phyloP scores from a whole-genome alignment of 2,797 vertebrate genomes.

The Typhlichthys subterraneus region DNA sequence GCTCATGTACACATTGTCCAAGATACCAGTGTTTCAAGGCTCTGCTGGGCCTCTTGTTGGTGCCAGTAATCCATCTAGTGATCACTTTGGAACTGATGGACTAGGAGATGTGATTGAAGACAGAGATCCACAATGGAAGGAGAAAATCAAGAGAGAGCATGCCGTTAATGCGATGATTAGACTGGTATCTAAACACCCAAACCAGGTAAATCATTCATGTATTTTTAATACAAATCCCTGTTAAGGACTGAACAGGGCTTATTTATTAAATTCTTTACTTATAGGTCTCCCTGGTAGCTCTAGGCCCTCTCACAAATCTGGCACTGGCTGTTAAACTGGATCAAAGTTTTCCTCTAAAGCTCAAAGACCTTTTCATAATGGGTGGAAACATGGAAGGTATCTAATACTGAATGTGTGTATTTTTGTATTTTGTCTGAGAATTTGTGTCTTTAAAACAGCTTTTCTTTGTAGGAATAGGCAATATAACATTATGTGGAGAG shows the following conservation, averaged over 20 bases:
- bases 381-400: slow-evolving; percentile 84
- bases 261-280: neutral
- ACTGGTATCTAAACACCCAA: slow-evolving; percentile 70
- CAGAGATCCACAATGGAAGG: slow-evolving; percentile 65
- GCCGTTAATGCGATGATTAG: slow-evolving; percentile 73
- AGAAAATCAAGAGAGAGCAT: slow-evolving; percentile 73
- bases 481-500: slow-evolving; percentile 73
- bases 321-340: slow-evolving; percentile 77
- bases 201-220: slow-evolving; percentile 63
- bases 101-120: slow-evolving; percentile 75
- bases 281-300: slow-evolving; percentile 79
- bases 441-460: neutral
- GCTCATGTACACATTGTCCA: neutral
- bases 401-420: neutral
- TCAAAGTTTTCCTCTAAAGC: slow-evolving; percentile 73
- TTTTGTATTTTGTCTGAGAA: neutral
- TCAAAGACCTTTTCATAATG: slow-evolving; percentile 81
- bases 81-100: slow-evolving; percentile 80
- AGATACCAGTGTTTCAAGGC: slow-evolving; percentile 81
- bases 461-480: slow-evolving; percentile 74
- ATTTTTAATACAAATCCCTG: neutral
- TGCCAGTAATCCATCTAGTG: neutral
- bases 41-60: slow-evolving; percentile 62
- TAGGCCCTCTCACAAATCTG: slow-evolving; percentile 81
- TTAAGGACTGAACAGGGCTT: neutral